A percentile compares a stretch with the other conserved stretches of the same genome.
Conservation (phyloP, 1,140 invertebrate genomes). For the Drosophila tsacasi region DNA sequence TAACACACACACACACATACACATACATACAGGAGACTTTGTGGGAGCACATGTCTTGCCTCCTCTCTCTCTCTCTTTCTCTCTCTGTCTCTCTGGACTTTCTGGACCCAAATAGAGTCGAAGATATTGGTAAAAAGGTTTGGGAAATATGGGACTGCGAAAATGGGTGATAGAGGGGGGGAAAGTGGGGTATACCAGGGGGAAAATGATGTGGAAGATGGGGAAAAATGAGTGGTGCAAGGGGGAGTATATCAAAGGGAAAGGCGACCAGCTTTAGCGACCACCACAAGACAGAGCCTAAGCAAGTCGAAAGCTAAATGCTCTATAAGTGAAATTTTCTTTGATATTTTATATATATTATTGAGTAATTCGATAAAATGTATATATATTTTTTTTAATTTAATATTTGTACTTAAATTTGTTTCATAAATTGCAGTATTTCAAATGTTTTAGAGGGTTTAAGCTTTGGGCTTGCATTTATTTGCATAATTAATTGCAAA, state of each 20-base stretch:
- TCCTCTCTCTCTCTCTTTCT: constrained; percentile 7
- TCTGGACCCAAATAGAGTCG: constrained; percentile 38
- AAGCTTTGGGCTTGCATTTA: not conserved
- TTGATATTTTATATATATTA: too few relatives aligned
- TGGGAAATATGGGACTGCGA: not conserved
- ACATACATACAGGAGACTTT: constrained; percentile 25
- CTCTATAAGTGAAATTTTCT: not conserved
- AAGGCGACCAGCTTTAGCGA: constrained; percentile 26
- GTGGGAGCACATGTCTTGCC: constrained; percentile 36
- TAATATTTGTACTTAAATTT: not conserved
- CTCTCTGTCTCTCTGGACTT: constrained; percentile 25
- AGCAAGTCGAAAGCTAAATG: constrained; percentile 4
- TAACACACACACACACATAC: constrained; percentile 32
- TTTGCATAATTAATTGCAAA: not conserved
- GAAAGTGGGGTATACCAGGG: not conserved
- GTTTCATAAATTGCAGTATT: not conserved
- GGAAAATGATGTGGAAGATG: not conserved
- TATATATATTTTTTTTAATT: not conserved
- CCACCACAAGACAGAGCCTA: not conserved
- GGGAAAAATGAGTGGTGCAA: not conserved
- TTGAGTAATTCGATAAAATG: too few relatives aligned
- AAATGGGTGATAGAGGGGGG: not conserved
- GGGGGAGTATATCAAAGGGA: constrained; percentile 8
- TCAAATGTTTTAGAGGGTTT: not conserved
- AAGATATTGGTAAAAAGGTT: constrained; percentile 24